Percentiles rank a stretch among this genome's conserved stretches.
These are phyloP conservation scores for Cervus canadensis DNA, from an alignment of 2,113 vertebrate species.

Conservation along the genomic window DNA sequence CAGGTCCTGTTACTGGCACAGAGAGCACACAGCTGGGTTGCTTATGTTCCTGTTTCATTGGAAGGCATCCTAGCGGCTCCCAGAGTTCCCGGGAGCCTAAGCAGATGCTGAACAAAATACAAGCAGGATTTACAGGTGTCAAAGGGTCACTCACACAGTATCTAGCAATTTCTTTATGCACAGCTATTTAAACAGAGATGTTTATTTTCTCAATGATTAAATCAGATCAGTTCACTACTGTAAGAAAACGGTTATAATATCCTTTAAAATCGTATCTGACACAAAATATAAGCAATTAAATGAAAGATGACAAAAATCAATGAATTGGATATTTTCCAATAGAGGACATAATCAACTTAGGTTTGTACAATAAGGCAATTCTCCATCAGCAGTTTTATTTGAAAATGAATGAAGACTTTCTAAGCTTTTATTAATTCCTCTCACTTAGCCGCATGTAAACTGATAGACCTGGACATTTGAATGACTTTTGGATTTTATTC, in stretches of 20 bases:
- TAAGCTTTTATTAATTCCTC: background rate
- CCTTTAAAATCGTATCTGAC: background rate
- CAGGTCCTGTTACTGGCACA: background rate
- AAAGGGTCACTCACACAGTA: background rate
- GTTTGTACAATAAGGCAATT: background rate
- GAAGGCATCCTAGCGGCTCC: background rate
- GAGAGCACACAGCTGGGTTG: background rate
- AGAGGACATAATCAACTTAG: background rate
- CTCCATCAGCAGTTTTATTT: background rate
- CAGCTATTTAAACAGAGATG: constrained; percentile 13
- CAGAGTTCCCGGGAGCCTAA: background rate
- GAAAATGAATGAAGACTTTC: constrained; percentile 30
- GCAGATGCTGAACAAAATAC: constrained; percentile 34
- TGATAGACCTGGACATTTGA: constrained; percentile 28
- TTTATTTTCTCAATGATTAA: background rate
- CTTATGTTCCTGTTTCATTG: constrained; percentile 4
- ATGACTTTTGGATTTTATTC: constrained; percentile 25
- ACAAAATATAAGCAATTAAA: background rate
- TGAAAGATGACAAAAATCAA: constrained; percentile 26
- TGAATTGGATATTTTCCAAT: background rate
- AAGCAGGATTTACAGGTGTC: background rate
- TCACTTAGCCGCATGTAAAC: background rate
- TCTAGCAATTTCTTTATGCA: background rate
- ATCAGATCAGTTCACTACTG: background rate
- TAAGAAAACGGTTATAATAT: background rate